Evolutionary conservation across 2,113 vertebrate genomes (phyloP), one percentile per base, ranked within the genome.

Genomic region (Ceyx cyanopectus): DNA sequence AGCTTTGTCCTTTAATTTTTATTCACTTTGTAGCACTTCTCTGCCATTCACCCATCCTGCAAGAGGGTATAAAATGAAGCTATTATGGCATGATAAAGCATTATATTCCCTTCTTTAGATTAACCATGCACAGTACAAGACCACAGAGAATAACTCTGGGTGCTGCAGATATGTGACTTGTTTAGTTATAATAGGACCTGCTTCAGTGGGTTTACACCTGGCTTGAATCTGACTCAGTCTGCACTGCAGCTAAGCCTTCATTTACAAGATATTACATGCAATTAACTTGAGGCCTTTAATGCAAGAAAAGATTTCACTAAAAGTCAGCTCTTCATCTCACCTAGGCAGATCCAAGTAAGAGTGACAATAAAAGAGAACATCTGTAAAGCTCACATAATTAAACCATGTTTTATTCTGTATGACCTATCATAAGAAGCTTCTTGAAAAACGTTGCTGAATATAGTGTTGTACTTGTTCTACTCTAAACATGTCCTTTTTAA

Each of bases 1-100:
- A 87, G 69, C 70, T 94, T 89, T 65, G 69, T 89, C 77, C 81
- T 72, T 91, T 73, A 11, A 54, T 66, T 89, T 87, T 46, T 60
- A 72, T 62, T 88, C 65, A 40, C 29, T 83, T 70, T 45, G 51
- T 67, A 74, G 34, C 45, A n/a, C 34, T 91, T 63, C 48, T 61
- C 41, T 82, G 81, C 46, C 78, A 93, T 92, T 95, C 72, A 82
- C 29, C 7, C 15, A 26, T 66, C 66, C 48, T 81, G 77, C 89
- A 93, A 90, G 62, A 14, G 62, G 18, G 15, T 34, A 85, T 43
- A 69, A 96, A 95, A 80, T 56, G 37, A 92, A 87, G 32, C 50
- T 80, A 66, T 79, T 76, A 69, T 41, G 50, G 48, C n/a, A 61
- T 26, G 73, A 94, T 20, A 81, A 32, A 86, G 46, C 60, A 85